phyloP scores from a whole-genome alignment of 2,797 vertebrate genomes.

The Manis crassicaudata region DNA sequence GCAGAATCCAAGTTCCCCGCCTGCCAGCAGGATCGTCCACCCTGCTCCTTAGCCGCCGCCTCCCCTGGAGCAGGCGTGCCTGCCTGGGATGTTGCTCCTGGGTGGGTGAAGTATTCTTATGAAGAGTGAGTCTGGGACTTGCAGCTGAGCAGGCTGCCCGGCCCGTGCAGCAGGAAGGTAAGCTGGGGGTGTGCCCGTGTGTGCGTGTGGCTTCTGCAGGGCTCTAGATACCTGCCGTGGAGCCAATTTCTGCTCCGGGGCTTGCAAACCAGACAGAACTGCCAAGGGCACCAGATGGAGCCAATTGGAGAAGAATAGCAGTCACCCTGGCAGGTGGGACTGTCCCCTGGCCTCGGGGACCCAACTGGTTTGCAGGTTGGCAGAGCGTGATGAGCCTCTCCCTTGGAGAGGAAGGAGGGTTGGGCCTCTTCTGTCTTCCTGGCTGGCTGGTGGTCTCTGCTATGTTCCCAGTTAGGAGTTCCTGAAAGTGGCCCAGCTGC shows the following conservation, averaged over 20 bases:
- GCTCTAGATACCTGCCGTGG: neutral
- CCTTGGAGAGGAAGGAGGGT: neutral
- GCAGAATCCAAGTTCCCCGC: slow-evolving; percentile 84
- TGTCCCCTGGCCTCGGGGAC: neutral
- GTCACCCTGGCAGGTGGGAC: slow-evolving; percentile 81
- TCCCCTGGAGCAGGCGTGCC: no score
- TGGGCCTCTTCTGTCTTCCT: slow-evolving; percentile 35
- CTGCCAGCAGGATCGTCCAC: slow-evolving; percentile 84
- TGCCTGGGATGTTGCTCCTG: neutral
- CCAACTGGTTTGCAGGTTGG: neutral
- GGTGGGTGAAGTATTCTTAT: neutral
- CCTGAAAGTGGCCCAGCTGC: neutral
- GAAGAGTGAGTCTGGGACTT: neutral
- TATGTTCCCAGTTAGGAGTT: neutral
- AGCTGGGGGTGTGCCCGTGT: slow-evolving; percentile 5
- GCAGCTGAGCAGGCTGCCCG: neutral
- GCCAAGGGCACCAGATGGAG: neutral
- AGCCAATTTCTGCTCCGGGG: neutral
- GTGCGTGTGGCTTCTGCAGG: neutral
- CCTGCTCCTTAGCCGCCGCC: slow-evolving; percentile 67
- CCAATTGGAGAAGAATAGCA: neutral
- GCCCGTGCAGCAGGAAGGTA: slow-evolving; percentile 75
- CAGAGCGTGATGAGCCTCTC: neutral
- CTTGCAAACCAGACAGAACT: neutral
- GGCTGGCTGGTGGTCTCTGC: neutral